Evolutionary conservation across 2,113 vertebrate genomes (phyloP).

Genomic region (Scopus umbretta): DNA sequence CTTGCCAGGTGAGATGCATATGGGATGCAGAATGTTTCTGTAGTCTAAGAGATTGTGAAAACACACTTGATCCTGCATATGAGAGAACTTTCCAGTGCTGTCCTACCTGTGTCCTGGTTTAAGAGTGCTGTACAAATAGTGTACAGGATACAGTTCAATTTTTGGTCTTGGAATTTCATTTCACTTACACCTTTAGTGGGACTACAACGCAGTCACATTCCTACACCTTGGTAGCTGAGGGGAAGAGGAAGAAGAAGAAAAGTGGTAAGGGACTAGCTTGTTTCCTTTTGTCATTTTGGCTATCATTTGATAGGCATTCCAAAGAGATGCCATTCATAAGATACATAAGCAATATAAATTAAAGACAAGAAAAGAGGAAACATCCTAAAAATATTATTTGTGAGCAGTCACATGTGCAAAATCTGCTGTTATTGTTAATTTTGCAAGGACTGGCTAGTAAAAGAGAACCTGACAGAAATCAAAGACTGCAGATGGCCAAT

Average conservation of each 20-base stretch:
- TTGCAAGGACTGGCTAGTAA: neutral
- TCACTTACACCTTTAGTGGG: neutral
- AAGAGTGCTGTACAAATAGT: neutral
- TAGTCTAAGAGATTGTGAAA: neutral
- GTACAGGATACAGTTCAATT: rapidly evolving
- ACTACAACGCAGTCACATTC: neutral
- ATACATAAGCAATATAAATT: neutral
- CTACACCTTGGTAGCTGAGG: neutral
- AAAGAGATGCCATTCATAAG: neutral
- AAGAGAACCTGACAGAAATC: neutral
- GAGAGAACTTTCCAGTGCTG: neutral
- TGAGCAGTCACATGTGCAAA: neutral
- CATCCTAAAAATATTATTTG: neutral
- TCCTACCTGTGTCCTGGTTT: neutral
- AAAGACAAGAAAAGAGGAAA: neutral
- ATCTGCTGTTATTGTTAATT: neutral
- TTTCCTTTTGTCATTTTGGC: neutral
- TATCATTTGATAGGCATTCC: neutral
- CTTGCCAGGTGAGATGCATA: neutral
- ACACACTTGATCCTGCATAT: neutral
- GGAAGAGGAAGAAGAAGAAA: neutral
- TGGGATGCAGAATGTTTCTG: neutral
- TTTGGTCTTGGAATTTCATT: neutral
- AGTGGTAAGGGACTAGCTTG: neutral
- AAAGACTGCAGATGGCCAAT: neutral